Conservation (phyloP, 1,140 invertebrate species). For the Aphis gossypii region DNA sequence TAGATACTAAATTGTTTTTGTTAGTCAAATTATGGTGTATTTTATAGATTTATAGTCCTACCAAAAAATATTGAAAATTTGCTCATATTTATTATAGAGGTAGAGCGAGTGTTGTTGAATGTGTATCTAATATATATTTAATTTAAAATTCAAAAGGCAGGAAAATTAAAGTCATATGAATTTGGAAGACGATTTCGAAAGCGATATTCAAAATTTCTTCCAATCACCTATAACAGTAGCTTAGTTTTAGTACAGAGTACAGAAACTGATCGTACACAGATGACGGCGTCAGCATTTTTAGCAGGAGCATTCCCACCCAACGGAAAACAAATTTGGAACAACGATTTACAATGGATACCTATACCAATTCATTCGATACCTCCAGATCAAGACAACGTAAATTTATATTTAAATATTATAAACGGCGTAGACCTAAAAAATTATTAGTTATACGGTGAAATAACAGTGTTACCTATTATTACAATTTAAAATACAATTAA, state of each 20-base stretch:
- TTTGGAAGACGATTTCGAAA: slow-evolving; percentile 65
- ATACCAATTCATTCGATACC: slow-evolving; percentile 85
- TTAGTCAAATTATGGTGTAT: background rate
- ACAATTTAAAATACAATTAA: background rate
- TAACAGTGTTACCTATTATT: background rate
- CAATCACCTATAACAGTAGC: slow-evolving; percentile 66
- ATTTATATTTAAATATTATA: background rate
- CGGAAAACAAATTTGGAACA: slow-evolving; percentile 72
- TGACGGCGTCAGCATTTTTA: slow-evolving; percentile 85
- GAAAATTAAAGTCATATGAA: slow-evolving; percentile 55
- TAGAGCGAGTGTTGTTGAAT: background rate
- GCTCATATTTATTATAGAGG: background rate
- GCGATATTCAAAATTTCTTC: slow-evolving; percentile 69
- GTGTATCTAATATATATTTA: background rate
- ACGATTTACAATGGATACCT: slow-evolving; percentile 81
- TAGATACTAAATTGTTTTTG: too few species aligned
- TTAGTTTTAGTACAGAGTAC: slow-evolving; percentile 80
- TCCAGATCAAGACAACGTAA: slow-evolving; percentile 72
- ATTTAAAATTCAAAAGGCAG: slow-evolving; percentile 25
- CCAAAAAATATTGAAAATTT: background rate
- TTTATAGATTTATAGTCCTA: background rate
- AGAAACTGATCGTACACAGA: slow-evolving; percentile 86
- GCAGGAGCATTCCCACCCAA: slow-evolving; percentile 78
- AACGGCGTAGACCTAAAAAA: background rate
- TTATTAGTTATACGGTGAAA: background rate